Conservation (phyloP, 2,797 vertebrate species). For the Enteromius anoplus region DNA sequence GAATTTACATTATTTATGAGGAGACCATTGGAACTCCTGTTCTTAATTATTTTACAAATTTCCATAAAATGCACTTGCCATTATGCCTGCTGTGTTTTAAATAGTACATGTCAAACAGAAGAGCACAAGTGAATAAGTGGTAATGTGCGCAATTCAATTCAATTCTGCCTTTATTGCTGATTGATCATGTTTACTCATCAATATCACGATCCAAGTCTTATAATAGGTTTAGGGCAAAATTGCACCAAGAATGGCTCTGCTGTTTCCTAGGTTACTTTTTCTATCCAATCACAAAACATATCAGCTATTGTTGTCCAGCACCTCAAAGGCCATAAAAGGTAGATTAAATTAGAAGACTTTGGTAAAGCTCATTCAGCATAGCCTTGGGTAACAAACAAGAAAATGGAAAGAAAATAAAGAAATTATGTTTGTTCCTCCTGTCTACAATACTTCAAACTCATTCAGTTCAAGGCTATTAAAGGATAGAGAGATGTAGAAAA, state of each 20-base stretch:
- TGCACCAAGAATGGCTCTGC: constrained; percentile 68
- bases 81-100: constrained; percentile 55
- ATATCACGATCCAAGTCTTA: constrained; percentile 66
- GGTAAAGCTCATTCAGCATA: constrained; percentile 76
- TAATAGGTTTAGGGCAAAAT: constrained; percentile 76
- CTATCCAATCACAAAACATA: constrained; percentile 69
- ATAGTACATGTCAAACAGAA: constrained; percentile 44
- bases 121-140: constrained; percentile 4
- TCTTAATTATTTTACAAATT: constrained; percentile 77
- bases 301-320: constrained; percentile 62
- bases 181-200: constrained; percentile 75
- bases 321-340: constrained; percentile 74
- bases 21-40: constrained; percentile 74
- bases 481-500: background rate
- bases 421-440: constrained; percentile 73
- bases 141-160: constrained; percentile 64
- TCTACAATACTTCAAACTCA: constrained; percentile 72
- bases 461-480: constrained; percentile 32
- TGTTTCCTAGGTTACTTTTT: constrained; percentile 78
- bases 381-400: constrained; percentile 74
- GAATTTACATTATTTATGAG: constrained; percentile 84
- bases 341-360: constrained; percentile 79
- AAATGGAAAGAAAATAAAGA: constrained; percentile 71
- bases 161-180: constrained; percentile 68
- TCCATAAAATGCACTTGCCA: constrained; percentile 65